Evolutionary conservation across 92 coral and sea anemone species (phyloP), one percentile per base, ranked within the genome.

Genomic region (Nematostella vectensis): DNA sequence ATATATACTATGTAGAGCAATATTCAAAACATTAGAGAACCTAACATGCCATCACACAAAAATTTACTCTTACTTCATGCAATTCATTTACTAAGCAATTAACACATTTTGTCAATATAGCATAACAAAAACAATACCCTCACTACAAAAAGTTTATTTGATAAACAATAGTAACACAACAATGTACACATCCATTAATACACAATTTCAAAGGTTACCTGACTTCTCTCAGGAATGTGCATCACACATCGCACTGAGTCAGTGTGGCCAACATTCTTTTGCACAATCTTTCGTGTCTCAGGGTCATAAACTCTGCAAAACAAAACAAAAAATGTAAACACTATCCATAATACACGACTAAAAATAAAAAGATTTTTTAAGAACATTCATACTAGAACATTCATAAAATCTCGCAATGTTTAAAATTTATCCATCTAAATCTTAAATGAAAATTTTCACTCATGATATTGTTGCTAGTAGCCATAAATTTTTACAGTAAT

Each of bases 191-290:
- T n/a, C n/a, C n/a, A n/a, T n/a, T n/a, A n/a, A n/a, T n/a, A n/a
- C n/a, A n/a, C n/a, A n/a, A n/a, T n/a, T n/a, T n/a, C n/a, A 36
- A 36, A 8, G 54, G 48, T 48, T 42, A 91, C 98, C 87, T 91
- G 98, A 22, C 77, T 71, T 61, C 96, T 74, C 59, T 91, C 98
- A 6, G 98, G 98, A 30, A 91, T 73, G 68, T 91, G 98, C 27
- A 86, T 75, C 16, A 91, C 61, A 47, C 96, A 66, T 2, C 98
- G 85, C 19, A 91, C 98, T n/a, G 82, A 81, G 54, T 91, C 98
- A 15, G 74, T 91, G 57, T 91, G 98, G 2, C 98, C 96, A 10
- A 91, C 88, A 48, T 91, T 91, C 68, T 87, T 91, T 74, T 91
- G 98, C 20, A 91, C 95, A 58, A 91, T 85, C 48, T 91, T 85